Percentiles rank a stretch among this genome's conserved stretches.
phyloP scores from a whole-genome alignment of 2,113 vertebrate genomes.

The Labeo rohita region DNA sequence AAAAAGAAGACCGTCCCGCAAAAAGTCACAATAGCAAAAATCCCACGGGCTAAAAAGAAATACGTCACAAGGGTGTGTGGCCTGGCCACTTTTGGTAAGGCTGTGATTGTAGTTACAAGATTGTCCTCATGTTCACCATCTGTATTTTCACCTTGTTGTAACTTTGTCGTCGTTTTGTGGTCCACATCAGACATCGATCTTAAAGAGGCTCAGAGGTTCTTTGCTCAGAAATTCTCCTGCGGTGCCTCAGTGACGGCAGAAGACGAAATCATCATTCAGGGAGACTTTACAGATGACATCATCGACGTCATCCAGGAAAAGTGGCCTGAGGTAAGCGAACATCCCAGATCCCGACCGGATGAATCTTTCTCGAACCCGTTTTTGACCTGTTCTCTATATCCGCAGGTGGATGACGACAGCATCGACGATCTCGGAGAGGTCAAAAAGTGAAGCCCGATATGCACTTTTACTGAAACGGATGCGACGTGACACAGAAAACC shows the following conservation, averaged over 20 bases:
- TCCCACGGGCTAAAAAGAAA: conserved; percentile 98
- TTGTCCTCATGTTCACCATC: neutral
- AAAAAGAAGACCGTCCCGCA: conserved; percentile 99
- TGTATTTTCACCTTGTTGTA: neutral
- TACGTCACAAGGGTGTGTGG: conserved; percentile 97
- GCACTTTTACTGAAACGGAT: conserved; percentile 84
- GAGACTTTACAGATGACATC: conserved; percentile 98
- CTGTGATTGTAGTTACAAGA: neutral
- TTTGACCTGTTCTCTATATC: conserved; percentile 28
- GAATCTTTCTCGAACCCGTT: no score
- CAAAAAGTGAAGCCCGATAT: conserved; percentile 90
- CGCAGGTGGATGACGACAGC: conserved; percentile 96
- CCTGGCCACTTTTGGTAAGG: conserved; percentile 93
- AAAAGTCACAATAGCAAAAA: conserved; percentile 98
- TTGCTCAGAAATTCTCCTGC: conserved; percentile 99
- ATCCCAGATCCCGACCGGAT: neutral
- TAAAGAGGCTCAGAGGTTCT: conserved; percentile 99
- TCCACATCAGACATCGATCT: conserved; percentile 89
- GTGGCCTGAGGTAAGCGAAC: conserved; percentile 88
- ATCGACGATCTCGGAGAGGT: conserved; percentile 98
- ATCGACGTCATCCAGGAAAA: conserved; percentile 99
- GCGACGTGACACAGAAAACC: conserved; percentile 78
- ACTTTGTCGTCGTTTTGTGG: neutral
- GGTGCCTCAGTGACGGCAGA: conserved; percentile 98
- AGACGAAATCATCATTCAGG: conserved; percentile 99